These are phyloP conservation scores for Carcina quercana DNA, from an alignment of 2,888 invertebrate genomes.

Conservation along the genomic window DNA sequence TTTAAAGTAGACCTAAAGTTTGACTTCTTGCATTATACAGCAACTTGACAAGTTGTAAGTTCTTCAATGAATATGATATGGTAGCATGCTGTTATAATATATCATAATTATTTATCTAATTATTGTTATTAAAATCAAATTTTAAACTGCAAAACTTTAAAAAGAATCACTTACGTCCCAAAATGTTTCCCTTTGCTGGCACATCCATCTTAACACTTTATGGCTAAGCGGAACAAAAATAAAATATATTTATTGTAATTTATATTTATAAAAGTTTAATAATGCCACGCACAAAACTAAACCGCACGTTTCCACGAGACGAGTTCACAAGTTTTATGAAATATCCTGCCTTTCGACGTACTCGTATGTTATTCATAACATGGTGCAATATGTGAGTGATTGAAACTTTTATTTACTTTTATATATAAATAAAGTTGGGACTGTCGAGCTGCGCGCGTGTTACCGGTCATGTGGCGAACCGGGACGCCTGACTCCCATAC, in stretches of 20 bases:
- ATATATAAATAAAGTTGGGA: background rate
- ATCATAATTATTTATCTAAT: background rate
- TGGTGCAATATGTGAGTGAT: constrained; percentile 20
- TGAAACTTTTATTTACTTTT: constrained; percentile 11
- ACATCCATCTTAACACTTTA: constrained; percentile 56
- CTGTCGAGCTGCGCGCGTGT: constrained; percentile 24
- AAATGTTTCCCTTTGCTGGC: constrained; percentile 71
- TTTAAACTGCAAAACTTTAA: constrained; percentile 5
- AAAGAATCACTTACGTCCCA: constrained; percentile 68
- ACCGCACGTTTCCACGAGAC: no score
- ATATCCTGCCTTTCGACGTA: no score
- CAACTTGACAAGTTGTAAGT: no score
- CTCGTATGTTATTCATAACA: no score
- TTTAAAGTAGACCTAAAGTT: no score
- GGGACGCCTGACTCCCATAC: no score
- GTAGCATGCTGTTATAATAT: background rate
- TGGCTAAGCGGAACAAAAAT: background rate
- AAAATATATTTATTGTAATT: no score
- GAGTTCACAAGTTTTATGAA: no score
- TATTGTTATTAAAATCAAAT: background rate
- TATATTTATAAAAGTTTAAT: no score
- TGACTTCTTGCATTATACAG: no score
- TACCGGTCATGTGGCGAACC: constrained; percentile 27
- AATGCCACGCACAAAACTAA: no score
- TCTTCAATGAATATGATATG: no score